These are phyloP conservation scores for Pantherophis guttatus DNA, from an alignment of 2,113 vertebrate species.

Conservation along the genomic window DNA sequence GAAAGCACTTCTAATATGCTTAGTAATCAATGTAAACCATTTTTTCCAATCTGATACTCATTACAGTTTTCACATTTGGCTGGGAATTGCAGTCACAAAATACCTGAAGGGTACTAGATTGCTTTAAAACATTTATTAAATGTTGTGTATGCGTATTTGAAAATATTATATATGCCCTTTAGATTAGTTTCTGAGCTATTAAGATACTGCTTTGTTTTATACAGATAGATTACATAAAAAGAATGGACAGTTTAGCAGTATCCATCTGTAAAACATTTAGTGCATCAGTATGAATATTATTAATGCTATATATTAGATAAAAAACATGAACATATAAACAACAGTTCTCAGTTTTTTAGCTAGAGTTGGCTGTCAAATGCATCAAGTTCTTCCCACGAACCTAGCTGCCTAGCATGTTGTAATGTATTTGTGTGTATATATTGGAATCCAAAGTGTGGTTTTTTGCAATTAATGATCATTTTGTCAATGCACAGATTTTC, in stretches of 20 bases:
- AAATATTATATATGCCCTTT: neutral
- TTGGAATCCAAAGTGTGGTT: neutral
- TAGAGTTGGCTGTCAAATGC: neutral
- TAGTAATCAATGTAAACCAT: neutral
- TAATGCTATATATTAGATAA: neutral
- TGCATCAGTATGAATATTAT: neutral
- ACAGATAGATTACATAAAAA: neutral
- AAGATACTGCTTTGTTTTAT: neutral
- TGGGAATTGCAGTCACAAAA: neutral
- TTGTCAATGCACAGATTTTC: neutral
- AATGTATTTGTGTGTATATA: neutral
- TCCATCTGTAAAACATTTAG: neutral
- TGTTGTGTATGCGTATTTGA: neutral
- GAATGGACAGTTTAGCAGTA: neutral
- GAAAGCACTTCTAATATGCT: neutral
- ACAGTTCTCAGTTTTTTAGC: neutral
- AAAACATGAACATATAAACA: neutral
- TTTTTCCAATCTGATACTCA: neutral
- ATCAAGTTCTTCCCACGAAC: neutral
- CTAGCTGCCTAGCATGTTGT: neutral
- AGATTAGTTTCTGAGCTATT: neutral
- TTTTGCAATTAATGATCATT: neutral
- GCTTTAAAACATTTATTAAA: neutral
- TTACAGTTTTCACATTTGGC: neutral
- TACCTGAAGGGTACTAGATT: neutral